Conservation (phyloP, 2,797 vertebrate genomes). For the Poecile montanus region DNA sequence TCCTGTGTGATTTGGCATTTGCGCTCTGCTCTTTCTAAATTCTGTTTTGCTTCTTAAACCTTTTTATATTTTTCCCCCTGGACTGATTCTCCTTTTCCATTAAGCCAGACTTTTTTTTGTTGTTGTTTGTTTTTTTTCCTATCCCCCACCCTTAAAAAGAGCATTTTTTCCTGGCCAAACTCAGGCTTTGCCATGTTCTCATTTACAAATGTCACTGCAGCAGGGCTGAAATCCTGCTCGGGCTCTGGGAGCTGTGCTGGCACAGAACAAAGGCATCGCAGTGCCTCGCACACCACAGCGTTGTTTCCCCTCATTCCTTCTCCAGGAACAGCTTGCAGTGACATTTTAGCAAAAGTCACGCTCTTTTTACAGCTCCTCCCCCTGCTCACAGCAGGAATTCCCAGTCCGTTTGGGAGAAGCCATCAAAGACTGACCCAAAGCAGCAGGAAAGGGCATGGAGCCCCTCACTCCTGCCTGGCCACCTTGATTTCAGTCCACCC, state of each 20-base stretch:
- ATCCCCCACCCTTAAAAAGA: slow-evolving; percentile 23
- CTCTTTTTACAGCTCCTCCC: not conserved
- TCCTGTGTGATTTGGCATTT: not conserved
- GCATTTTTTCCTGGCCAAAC: slow-evolving; percentile 38
- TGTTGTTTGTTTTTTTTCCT: not conserved
- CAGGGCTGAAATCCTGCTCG: not conserved
- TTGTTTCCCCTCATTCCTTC: slow-evolving; percentile 5
- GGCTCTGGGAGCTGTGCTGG: not conserved
- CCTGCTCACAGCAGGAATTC: slow-evolving; percentile 4
- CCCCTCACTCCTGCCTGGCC: not conserved
- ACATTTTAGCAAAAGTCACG: slow-evolving; percentile 47
- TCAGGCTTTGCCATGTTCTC: slow-evolving; percentile 11
- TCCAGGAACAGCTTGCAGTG: slow-evolving; percentile 19
- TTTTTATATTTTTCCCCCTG: not conserved
- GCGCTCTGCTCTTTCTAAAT: not conserved
- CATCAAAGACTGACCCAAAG: not conserved
- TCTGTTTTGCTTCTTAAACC: not conserved
- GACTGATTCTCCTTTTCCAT: not conserved
- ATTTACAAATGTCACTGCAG: slow-evolving; percentile 64
- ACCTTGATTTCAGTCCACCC: not conserved
- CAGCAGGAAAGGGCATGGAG: not conserved
- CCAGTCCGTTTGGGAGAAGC: not conserved
- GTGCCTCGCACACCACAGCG: not conserved
- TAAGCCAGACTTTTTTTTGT: not conserved
- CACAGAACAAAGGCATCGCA: slow-evolving; percentile 47